phyloP scores from a whole-genome alignment of 35 echinoderm and acorn worm species.

The Heliocidaris tuberculata region DNA sequence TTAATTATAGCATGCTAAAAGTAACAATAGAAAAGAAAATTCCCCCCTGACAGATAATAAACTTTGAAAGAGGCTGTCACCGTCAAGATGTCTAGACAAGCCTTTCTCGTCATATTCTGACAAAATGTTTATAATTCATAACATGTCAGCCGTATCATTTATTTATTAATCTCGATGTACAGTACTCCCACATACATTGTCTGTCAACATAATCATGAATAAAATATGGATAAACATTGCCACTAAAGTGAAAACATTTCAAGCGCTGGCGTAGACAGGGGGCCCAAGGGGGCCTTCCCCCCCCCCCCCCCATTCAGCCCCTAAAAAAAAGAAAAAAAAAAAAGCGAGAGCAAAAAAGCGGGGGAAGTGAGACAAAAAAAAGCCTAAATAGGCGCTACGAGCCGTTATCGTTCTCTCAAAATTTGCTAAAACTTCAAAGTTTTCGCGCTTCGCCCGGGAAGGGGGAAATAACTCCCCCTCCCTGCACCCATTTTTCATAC shows the following conservation, averaged over 20 bases:
- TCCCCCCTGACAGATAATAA: background rate
- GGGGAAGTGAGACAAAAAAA: too few relatives aligned
- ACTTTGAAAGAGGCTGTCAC: background rate
- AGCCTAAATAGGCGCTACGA: too few relatives aligned
- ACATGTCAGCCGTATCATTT: background rate
- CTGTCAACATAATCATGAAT: background rate
- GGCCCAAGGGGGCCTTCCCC: too few relatives aligned
- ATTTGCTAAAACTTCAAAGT: too few relatives aligned
- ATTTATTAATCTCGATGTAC: background rate
- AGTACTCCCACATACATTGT: background rate
- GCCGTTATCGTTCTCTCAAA: too few relatives aligned
- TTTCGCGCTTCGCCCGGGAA: too few relatives aligned
- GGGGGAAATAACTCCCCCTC: too few relatives aligned
- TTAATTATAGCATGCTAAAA: background rate
- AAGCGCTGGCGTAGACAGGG: too few relatives aligned
- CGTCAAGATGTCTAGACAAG: slow-evolving; percentile 3
- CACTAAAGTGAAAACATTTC: background rate
- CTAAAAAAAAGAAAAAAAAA: too few relatives aligned
- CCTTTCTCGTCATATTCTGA: background rate
- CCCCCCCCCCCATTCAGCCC: too few relatives aligned
- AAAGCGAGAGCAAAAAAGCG: too few relatives aligned
- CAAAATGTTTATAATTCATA: background rate
- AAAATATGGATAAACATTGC: background rate
- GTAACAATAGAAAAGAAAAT: background rate
- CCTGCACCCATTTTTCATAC: too few relatives aligned